Evolutionary conservation across 2,888 invertebrate species (phyloP).

Genomic region (Harpagoxenus sublaevis): DNA sequence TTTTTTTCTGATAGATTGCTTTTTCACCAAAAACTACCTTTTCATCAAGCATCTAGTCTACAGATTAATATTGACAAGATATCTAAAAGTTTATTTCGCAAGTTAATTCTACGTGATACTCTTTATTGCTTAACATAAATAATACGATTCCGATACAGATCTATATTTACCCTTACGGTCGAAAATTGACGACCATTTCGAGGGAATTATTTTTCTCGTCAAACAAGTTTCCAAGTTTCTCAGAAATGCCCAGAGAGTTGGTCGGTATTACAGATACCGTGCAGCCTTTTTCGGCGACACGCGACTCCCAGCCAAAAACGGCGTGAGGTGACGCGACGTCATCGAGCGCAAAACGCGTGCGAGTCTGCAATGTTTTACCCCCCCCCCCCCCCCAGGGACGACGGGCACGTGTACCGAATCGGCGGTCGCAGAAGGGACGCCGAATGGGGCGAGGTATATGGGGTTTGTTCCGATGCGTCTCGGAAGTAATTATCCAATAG

Average conservation of each 20-base stretch:
- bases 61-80: not conserved
- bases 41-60: not conserved
- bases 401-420: slow-evolving; percentile 62
- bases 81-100: not conserved
- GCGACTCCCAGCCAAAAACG: slow-evolving; percentile 42
- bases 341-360: slow-evolving; percentile 44
- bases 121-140: not conserved
- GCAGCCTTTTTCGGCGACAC: slow-evolving; percentile 36
- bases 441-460: slow-evolving; percentile 21
- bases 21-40: not conserved
- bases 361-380: slow-evolving; percentile 51
- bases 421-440: slow-evolving; percentile 34
- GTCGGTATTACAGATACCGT: not conserved
- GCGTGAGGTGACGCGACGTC: slow-evolving; percentile 41
- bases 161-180: not conserved
- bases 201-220: not conserved
- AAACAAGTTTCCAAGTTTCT: not conserved
- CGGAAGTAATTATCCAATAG: slow-evolving; percentile 46
- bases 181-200: not conserved
- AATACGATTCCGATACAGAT: not conserved
- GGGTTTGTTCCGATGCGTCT: slow-evolving; percentile 57
- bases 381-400: slow-evolving; percentile 23
- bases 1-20: not conserved
- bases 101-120: not conserved
- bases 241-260: not conserved